Evolutionary conservation across 2,113 vertebrate genomes (phyloP), one percentile per base, ranked within the genome.

Genomic region (Romanogobio albipinnatus): DNA sequence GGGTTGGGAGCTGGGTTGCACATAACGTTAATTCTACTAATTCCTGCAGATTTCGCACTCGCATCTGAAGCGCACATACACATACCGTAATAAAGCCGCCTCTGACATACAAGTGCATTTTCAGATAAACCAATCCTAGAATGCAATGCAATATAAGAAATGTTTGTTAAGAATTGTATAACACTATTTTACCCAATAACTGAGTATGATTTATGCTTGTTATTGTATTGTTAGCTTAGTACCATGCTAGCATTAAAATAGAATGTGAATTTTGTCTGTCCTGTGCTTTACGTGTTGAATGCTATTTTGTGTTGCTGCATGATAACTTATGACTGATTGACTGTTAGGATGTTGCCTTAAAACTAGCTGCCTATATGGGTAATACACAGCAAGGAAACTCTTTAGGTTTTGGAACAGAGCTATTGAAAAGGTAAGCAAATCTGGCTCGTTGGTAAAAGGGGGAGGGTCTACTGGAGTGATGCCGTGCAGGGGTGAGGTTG

Each of bases 401-500:
- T 19, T 29, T 70, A 39, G 33, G 13, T n/a, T 61, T 61, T 78
- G 6, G 76, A 24, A 58, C 22, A 78, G 33, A 39, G 19, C 22
- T n/a, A 47, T 62, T 79, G 7, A 79, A 61, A 61, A 15, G 13
- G 22, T 68, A 70, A 51, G 45, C 26, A 82, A 82, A 58, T 71
- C 47, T 71, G 81, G 66, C 66, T 56, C 10, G 13, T 58, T 56
- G 66, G 49, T 82, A 14, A 71, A 17, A 56, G 10, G 33, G 64
- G 64, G 49, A 71, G 66, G 47, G 81, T 39, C 29, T 58, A 82
- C 3, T 43, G 33, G 49, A 51, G 64, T 58, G 64, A 76, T 49
- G 73, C 17, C 33, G 71, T 88, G 80, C 81, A 77, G 49, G 24
- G 78, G 11, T 9, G 56, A 76, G 68, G 22, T 59, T 68, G 85